A percentile compares a stretch with the other conserved stretches of the same genome.
Conservation (phyloP, 2,888 invertebrate genomes). For the Phoronis australis region DNA sequence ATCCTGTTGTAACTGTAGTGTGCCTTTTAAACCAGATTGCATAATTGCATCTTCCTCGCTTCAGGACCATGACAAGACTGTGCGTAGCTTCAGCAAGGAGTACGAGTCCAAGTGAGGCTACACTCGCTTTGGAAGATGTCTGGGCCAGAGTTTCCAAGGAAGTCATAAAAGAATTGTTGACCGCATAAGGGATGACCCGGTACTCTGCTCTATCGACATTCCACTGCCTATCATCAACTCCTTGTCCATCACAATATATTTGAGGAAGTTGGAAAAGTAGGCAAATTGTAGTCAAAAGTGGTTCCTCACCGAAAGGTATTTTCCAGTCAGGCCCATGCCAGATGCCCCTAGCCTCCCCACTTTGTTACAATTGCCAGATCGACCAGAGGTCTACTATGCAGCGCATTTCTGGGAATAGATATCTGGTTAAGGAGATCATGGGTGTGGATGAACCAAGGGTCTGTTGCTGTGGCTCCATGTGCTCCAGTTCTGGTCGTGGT, state of each 20-base stretch:
- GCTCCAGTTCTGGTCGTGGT: neutral
- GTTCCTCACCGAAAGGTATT: neutral
- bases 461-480: neutral
- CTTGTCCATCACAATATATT: neutral
- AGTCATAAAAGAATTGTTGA: neutral
- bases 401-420: neutral
- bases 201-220: neutral
- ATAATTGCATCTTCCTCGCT: too few species aligned
- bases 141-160: neutral
- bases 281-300: neutral
- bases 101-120: too few species aligned
- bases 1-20: too few species aligned
- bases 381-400: neutral
- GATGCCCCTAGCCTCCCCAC: neutral
- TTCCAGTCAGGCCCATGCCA: neutral
- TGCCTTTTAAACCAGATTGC: too few species aligned
- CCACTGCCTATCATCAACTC: neutral
- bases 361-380: neutral
- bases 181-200: neutral
- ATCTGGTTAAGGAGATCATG: neutral
- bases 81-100: too few species aligned
- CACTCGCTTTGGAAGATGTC: too few species aligned
- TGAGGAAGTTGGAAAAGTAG: neutral
- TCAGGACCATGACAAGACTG: too few species aligned
- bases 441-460: neutral